Percentiles rank a stretch among this genome's conserved stretches.
Evolutionary conservation across 2,797 vertebrate species (phyloP).

Genomic region (Hoplostethus atlanticus): DNA sequence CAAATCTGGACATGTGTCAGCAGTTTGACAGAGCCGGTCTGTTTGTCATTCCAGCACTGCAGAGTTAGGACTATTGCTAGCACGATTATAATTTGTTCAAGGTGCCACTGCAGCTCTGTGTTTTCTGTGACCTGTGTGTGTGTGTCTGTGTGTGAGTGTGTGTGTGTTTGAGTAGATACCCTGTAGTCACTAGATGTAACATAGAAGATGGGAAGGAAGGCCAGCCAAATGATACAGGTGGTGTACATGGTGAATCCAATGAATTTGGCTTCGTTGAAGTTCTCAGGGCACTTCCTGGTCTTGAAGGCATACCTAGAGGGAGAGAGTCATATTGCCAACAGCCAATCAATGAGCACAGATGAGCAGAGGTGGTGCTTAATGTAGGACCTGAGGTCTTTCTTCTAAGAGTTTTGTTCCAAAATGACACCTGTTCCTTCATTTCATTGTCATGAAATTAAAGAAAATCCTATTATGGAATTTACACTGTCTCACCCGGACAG

Average conservation of each 20-base stretch:
- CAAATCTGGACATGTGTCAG: conserved; percentile 74
- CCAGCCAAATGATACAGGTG: conserved; percentile 99
- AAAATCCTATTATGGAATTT: too few relatives aligned
- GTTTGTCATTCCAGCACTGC: conserved; percentile 53
- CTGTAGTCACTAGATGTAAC: conserved; percentile 99
- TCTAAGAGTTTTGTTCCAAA: too few relatives aligned
- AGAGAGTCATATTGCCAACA: conserved; percentile 25
- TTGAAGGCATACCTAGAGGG: conserved; percentile 92
- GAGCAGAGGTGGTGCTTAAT: not conserved
- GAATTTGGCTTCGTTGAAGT: conserved; percentile 99
- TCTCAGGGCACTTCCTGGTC: conserved; percentile 99
- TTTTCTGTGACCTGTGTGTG: conserved; percentile 22
- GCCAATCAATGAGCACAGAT: not conserved
- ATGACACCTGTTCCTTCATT: too few relatives aligned
- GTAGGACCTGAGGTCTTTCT: too few relatives aligned
- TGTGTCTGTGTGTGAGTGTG: conserved; percentile 16
- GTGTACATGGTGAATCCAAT: conserved; percentile 99
- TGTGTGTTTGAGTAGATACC: conserved; percentile 81
- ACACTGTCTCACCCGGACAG: too few relatives aligned
- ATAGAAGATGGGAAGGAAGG: conserved; percentile 99
- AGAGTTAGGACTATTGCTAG: conserved; percentile 52
- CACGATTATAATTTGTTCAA: conserved; percentile 53
- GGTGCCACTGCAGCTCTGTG: conserved; percentile 39
- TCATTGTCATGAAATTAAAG: too few relatives aligned
- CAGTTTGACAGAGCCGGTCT: conserved; percentile 66